Base-by-base conservation (phyloP, 2,888 invertebrate genomes). In the Conistra vaccinii region DNA sequence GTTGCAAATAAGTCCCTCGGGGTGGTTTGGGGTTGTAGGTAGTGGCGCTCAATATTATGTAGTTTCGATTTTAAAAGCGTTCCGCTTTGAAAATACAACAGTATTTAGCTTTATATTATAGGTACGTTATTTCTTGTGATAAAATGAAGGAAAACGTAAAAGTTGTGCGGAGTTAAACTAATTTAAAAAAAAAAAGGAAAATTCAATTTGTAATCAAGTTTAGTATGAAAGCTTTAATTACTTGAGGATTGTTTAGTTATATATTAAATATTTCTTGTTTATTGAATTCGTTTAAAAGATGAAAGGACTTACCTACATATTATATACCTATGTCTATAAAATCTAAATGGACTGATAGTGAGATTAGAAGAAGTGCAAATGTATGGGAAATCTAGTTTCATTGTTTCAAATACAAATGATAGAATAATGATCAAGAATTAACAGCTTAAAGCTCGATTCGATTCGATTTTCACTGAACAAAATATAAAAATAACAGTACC, bases 1-100 rank as follows among this genome's bases (percentile, higher is more conserved):
- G 91, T 90, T 90, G 90, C 91, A 92, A 93, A 93, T 92, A 91
- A 91, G 89, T 92, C 92, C 89, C 92, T 60, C 81, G 76, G 81
- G 85, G 76, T 80, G 82, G 86, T 84, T 86, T 79, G 84, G 83
- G 85, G 81, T 80, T 77, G 84, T 85, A 85, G 86, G 84, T 85
- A 85, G 86, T 87, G 81, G 83, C 74, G 76, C 82, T 84, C 85
- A 79, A 88, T 89, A 87, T 88, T 88, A 87, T 78, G 68, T 85
- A 80, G 87, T 89, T 90, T 86, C 85, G 88, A 87, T 91, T 90
- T 88, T 86, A 83, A 88, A 88, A 87, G 77, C 80, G 71, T 80
- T 76, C 67, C 68, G 65, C 71, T 82, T 65, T 78, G 63, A 75
- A 83, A 84, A 82, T 78, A 67, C 62, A 71, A 80, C 75, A 75